Evolutionary conservation across 2,797 vertebrate species (phyloP).

Genomic region (Oreortyx pictus): DNA sequence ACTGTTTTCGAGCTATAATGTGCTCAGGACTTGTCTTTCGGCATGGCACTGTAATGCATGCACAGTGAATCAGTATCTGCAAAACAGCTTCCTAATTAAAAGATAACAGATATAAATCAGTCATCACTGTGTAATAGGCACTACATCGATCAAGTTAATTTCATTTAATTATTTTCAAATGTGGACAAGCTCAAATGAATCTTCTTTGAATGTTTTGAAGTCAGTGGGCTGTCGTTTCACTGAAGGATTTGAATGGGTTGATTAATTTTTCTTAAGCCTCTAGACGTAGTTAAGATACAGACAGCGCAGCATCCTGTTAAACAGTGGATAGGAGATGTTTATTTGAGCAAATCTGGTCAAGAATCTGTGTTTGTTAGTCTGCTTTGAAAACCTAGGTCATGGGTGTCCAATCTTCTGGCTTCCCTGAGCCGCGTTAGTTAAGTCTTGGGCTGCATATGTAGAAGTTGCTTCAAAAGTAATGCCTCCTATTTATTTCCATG

Average conservation of each 20-base stretch:
- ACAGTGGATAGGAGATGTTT: neutral
- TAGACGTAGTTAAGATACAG: neutral
- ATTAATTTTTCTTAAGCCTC: neutral
- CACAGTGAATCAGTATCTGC: neutral
- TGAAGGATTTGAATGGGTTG: neutral
- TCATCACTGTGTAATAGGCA: neutral
- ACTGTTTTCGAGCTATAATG: neutral
- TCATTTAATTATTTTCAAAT: neutral
- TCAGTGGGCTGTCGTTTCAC: neutral
- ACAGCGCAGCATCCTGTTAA: neutral
- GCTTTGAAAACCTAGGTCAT: neutral
- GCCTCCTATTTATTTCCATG: too few species aligned
- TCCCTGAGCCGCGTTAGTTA: too few species aligned
- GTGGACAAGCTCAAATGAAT: neutral
- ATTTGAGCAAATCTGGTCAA: neutral
- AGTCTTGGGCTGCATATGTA: too few species aligned
- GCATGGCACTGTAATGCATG: rapidly evolving
- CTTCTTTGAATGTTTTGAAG: neutral
- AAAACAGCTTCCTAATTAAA: neutral
- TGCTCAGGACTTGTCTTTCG: neutral
- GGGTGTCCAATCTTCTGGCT: too few species aligned
- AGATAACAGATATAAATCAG: neutral
- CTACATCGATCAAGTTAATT: neutral
- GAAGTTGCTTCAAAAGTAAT: too few species aligned
- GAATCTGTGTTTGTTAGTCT: neutral